Evolutionary conservation across 2,113 vertebrate genomes (phyloP), one percentile per base, ranked within the genome.

Genomic region (Cnemophilus loriae): DNA sequence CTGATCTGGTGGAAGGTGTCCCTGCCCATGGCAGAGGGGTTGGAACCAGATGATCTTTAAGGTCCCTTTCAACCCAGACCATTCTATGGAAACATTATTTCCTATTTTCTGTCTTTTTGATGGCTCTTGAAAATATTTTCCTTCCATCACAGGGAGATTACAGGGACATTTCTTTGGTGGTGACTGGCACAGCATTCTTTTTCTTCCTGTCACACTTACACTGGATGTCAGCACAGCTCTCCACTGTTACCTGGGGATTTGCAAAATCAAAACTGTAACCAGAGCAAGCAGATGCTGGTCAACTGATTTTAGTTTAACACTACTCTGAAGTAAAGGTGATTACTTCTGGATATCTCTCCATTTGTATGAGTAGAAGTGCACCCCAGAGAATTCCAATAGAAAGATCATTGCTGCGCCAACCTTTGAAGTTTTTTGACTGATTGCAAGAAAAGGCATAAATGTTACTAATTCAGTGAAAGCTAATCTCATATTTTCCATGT

Each of bases 81-180:
- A 17, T 33, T 84, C 32, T 33, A 49, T 37, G 96, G 94, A 97
- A 94, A 90, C 26, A 83, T 97, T 94, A 94, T 85, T 96, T 97
- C 63, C 49, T 81, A 15, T 91, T 95, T 94, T 96, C 56, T 96
- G 32, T 47, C 57, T 95, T 97, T 95, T 95, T 61, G 33, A 96
- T 87, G 84, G n/a, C 27, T 82, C 44, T 87, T 89, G 76, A 96
- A 96, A 92, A 92, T 93, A 69, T 56, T 94, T 78, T 21, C 15
- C 33, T 84, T 95, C 75, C 57, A 78, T 97, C 75, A 89, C 46
- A 71, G 80, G 47, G 94, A 96, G 57, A 76, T 79, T 75, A 76
- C 46, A 80, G n/a, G 35, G 59, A 79, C 8, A 5, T 94, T 97
- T 90, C 52, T 93, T 91, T 47, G 33, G 8, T 70, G 52, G 21